Evolutionary conservation across 2,888 invertebrate species (phyloP).

Genomic region (Philhelius pedissequus): DNA sequence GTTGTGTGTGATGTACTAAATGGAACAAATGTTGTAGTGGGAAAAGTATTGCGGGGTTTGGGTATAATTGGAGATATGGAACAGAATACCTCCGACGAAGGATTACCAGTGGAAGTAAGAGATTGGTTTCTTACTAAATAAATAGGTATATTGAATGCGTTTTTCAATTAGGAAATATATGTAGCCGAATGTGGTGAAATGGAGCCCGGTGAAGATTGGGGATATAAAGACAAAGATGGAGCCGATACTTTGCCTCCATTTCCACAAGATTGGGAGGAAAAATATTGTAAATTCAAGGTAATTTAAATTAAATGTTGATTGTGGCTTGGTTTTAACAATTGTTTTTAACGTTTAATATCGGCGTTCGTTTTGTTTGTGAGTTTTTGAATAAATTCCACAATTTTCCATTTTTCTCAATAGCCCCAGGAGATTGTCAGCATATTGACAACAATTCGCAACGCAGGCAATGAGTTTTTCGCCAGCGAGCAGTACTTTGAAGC

Average conservation of each 20-base stretch:
- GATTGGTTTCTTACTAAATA: not conserved
- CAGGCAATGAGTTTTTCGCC: constrained; percentile 86
- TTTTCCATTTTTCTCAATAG: no score
- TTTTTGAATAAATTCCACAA: no score
- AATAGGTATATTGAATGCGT: not conserved
- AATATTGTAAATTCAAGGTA: constrained; percentile 71
- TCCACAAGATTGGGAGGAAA: constrained; percentile 85
- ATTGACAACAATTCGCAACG: constrained; percentile 83
- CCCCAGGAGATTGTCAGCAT: constrained; percentile 79
- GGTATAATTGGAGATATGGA: constrained; percentile 87
- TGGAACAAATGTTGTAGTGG: constrained; percentile 90
- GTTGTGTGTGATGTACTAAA: constrained; percentile 88
- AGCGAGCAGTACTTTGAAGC: constrained; percentile 83
- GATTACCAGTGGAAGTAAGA: constrained; percentile 81
- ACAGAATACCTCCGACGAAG: constrained; percentile 81
- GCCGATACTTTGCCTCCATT: constrained; percentile 86
- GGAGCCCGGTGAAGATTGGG: constrained; percentile 82
- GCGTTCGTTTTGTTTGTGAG: not conserved
- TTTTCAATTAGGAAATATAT: constrained; percentile 81
- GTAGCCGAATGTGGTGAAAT: constrained; percentile 89
- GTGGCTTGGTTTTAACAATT: no score
- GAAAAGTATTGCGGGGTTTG: constrained; percentile 87
- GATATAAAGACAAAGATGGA: constrained; percentile 84
- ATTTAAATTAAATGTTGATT: no score
- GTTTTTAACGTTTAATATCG: no score